phyloP scores from a whole-genome alignment of 2,888 invertebrate species.

The Gymnosoma rotundatum region DNA sequence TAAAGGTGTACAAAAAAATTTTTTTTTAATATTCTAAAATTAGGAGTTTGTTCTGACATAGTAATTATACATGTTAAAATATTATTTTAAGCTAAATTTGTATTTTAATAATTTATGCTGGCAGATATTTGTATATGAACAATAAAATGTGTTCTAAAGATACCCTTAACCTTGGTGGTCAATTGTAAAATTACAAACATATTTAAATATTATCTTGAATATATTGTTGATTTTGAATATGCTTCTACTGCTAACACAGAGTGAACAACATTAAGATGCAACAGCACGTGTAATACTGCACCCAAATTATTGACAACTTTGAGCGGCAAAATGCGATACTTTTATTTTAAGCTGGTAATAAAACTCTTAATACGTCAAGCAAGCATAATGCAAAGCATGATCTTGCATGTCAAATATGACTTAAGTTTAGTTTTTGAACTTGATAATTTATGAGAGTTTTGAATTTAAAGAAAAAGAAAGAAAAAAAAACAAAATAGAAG shows the following conservation, averaged over 20 bases:
- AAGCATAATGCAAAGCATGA: constrained; percentile 57
- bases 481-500: constrained; percentile 4
- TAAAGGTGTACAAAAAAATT: too few species aligned
- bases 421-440: constrained; percentile 41
- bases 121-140: neutral
- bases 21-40: too few species aligned
- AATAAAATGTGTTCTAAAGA: neutral
- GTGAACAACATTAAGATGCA: constrained; percentile 50
- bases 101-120: too few species aligned
- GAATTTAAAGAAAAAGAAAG: neutral
- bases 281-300: constrained; percentile 59
- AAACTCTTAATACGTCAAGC: constrained; percentile 38
- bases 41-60: too few species aligned
- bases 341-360: constrained; percentile 18
- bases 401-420: constrained; percentile 59
- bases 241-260: neutral
- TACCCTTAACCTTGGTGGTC: constrained; percentile 16
- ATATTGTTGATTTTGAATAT: neutral
- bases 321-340: constrained; percentile 37
- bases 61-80: too few species aligned
- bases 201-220: too few species aligned
- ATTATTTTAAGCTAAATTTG: too few species aligned
- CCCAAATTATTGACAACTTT: constrained; percentile 50
- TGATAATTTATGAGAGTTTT: constrained; percentile 39
- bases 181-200: neutral